phyloP scores from a whole-genome alignment of 2,797 vertebrate species.

The Benthosema pterotum region DNA sequence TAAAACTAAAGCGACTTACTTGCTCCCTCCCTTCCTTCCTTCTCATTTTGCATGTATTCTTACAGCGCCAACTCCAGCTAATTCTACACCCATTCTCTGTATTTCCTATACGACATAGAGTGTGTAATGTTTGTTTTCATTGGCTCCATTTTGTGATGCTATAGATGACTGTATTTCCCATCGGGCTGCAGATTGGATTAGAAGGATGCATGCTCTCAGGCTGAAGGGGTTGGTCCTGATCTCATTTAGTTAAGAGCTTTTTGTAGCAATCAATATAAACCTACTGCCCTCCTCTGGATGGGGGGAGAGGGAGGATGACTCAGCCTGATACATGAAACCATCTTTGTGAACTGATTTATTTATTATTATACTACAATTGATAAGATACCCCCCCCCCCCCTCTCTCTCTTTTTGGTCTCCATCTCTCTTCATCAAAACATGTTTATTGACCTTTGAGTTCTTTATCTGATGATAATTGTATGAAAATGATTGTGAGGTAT shows the following conservation, averaged over 20 bases:
- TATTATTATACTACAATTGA: background rate
- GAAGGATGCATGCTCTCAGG: slow-evolving; percentile 5
- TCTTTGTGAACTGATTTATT: background rate
- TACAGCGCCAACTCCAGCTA: too few relatives aligned
- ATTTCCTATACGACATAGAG: too few relatives aligned
- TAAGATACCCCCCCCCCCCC: background rate
- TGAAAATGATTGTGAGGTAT: background rate
- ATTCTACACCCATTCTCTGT: too few relatives aligned
- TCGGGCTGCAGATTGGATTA: slow-evolving; percentile 19
- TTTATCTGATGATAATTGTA: background rate
- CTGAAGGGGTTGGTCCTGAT: background rate
- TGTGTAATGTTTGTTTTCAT: too few relatives aligned
- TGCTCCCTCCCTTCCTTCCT: too few relatives aligned
- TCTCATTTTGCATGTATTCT: too few relatives aligned
- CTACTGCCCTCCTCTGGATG: slow-evolving; percentile 8
- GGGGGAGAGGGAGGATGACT: too few relatives aligned
- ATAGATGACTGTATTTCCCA: slow-evolving; percentile 1
- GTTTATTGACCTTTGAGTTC: too few relatives aligned
- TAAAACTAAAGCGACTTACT: too few relatives aligned
- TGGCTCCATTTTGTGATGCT: background rate
- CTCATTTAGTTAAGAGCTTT: slow-evolving; percentile 27
- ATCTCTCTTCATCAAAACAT: too few relatives aligned
- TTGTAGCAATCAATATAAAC: slow-evolving; percentile 8
- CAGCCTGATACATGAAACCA: background rate
- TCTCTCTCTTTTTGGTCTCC: background rate